phyloP scores from a whole-genome alignment of 2,797 vertebrate genomes.

The Cheirogaleus major region DNA sequence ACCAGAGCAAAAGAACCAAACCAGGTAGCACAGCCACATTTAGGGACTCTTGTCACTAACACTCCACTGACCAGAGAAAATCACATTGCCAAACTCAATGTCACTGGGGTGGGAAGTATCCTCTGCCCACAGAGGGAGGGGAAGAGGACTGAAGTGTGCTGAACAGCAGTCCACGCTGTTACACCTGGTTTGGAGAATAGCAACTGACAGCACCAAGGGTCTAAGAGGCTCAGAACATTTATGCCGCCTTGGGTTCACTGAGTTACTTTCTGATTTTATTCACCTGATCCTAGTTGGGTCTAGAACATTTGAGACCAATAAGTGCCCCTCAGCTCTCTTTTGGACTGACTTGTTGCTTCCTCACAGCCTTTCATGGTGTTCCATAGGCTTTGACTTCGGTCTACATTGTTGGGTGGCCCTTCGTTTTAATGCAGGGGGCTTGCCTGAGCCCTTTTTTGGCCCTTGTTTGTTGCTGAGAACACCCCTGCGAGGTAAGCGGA shows the following conservation, averaged over 20 bases:
- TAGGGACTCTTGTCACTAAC: not conserved
- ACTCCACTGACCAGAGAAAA: not conserved
- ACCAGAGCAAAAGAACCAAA: not conserved
- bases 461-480: not conserved
- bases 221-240: not conserved
- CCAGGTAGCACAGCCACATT: not conserved
- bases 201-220: not conserved
- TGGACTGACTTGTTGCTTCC: not conserved
- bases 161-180: fast-evolving
- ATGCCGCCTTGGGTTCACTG: not conserved
- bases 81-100: fast-evolving
- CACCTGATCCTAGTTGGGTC: not conserved
- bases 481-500: not conserved
- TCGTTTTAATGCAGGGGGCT: not conserved
- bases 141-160: not conserved
- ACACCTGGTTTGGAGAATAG: not conserved
- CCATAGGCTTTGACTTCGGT: not conserved
- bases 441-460: not conserved
- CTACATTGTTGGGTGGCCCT: not conserved
- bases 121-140: not conserved
- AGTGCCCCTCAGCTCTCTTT: not conserved
- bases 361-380: not conserved
- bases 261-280: not conserved
- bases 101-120: not conserved
- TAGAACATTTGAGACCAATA: not conserved